phyloP scores from a whole-genome alignment of 2,888 invertebrate genomes.

The Laothoe populi region DNA sequence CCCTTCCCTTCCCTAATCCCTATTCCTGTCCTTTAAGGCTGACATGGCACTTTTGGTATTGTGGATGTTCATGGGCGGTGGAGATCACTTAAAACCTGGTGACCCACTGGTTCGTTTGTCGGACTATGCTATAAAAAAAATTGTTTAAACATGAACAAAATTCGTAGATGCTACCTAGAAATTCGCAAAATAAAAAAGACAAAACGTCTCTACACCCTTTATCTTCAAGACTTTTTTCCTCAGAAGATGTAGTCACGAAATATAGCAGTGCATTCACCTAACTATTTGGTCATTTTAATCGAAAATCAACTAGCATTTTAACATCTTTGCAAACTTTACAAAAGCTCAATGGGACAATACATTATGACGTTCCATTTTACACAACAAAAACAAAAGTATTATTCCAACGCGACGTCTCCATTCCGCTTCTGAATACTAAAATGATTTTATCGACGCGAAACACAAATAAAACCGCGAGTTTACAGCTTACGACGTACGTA shows the following conservation, averaged over 20 bases:
- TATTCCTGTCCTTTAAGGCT: too few relatives aligned
- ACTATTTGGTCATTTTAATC: not conserved
- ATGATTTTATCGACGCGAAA: slow-evolving; percentile 28
- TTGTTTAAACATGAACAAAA: too few relatives aligned
- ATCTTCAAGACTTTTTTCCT: not conserved
- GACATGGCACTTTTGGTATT: too few relatives aligned
- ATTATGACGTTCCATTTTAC: slow-evolving; percentile 37
- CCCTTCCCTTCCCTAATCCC: too few relatives aligned
- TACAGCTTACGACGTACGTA: slow-evolving; percentile 54
- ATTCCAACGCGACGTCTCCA: slow-evolving; percentile 56
- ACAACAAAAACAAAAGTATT: slow-evolving; percentile 42
- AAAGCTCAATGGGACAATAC: slow-evolving; percentile 10
- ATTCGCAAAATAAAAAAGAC: not conserved
- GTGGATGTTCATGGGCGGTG: too few relatives aligned
- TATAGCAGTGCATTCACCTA: not conserved
- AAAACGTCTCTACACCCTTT: not conserved
- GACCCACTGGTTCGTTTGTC: too few relatives aligned
- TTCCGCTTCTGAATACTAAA: slow-evolving; percentile 42
- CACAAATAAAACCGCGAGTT: slow-evolving; percentile 53
- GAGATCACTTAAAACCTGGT: too few relatives aligned
- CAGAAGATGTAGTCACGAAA: not conserved
- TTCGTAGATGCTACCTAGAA: too few relatives aligned
- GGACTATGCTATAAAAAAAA: too few relatives aligned
- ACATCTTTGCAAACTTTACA: slow-evolving; percentile 6
- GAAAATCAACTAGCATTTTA: not conserved